Conservation (phyloP, 2,113 vertebrate genomes). For the Orthochromis indermauri region DNA sequence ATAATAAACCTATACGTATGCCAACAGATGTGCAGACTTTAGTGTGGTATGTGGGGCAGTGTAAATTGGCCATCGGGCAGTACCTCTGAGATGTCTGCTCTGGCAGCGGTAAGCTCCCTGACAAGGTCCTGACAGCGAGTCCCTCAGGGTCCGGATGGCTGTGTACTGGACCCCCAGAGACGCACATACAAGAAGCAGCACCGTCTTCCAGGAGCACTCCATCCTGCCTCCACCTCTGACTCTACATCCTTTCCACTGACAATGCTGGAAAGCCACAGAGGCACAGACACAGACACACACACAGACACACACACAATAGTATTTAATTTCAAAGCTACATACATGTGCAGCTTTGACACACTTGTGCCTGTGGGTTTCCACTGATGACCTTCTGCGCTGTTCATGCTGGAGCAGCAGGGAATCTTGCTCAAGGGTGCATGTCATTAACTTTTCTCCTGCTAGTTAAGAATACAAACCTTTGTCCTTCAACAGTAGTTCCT, state of each 20-base stretch:
- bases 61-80: background rate
- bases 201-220: conserved; percentile 79
- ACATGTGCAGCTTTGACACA: background rate
- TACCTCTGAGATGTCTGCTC: conserved; percentile 62
- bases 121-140: conserved; percentile 63
- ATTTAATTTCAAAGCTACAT: conserved; percentile 20
- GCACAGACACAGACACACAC: background rate
- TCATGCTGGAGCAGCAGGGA: background rate
- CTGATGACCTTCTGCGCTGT: background rate
- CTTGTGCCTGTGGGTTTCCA: background rate
- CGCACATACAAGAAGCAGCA: conserved; percentile 71
- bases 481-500: background rate
- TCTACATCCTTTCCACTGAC: conserved; percentile 61
- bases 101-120: conserved; percentile 58
- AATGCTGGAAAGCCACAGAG: background rate
- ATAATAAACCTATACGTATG: background rate
- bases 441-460: background rate
- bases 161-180: conserved; percentile 76
- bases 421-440: background rate
- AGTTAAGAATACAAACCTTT: background rate
- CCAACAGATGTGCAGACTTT: background rate
- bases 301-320: background rate
- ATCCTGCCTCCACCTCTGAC: conserved; percentile 50
- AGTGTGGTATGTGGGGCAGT: background rate
- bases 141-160: conserved; percentile 72